phyloP scores from a whole-genome alignment of 2,113 vertebrate species.

The Artemisiospiza belli region DNA sequence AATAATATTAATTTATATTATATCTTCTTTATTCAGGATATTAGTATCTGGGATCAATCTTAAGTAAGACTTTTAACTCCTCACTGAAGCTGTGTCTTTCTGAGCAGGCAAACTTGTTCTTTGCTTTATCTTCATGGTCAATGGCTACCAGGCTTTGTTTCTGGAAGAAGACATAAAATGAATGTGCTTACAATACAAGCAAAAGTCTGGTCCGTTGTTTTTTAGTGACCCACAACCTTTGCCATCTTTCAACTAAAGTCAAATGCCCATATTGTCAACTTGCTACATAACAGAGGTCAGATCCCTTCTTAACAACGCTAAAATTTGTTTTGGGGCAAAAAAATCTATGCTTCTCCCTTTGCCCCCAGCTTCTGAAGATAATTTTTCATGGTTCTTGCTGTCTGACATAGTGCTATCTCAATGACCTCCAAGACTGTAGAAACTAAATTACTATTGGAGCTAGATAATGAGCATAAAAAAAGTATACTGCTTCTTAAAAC shows the following conservation, averaged over 20 bases:
- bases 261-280: not conserved
- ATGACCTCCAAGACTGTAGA: not conserved
- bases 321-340: not conserved
- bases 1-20: not conserved
- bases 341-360: accelerated
- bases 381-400: not conserved
- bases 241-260: not conserved
- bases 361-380: not conserved
- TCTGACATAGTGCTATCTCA: not conserved
- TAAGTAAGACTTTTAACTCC: not conserved
- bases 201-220: not conserved
- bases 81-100: not conserved
- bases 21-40: not conserved
- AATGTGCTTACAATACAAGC: not conserved
- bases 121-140: not conserved
- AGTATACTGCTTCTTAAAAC: not conserved
- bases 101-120: not conserved
- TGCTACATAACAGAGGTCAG: not conserved
- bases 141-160: not conserved
- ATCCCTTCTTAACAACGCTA: too few relatives aligned
- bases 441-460: not conserved
- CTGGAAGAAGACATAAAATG: not conserved
- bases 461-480: not conserved
- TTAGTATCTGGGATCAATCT: not conserved
- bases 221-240: not conserved